Evolutionary conservation across 2,797 vertebrate genomes (phyloP), one percentile per base, ranked within the genome.

Genomic region (Allobates femoralis): DNA sequence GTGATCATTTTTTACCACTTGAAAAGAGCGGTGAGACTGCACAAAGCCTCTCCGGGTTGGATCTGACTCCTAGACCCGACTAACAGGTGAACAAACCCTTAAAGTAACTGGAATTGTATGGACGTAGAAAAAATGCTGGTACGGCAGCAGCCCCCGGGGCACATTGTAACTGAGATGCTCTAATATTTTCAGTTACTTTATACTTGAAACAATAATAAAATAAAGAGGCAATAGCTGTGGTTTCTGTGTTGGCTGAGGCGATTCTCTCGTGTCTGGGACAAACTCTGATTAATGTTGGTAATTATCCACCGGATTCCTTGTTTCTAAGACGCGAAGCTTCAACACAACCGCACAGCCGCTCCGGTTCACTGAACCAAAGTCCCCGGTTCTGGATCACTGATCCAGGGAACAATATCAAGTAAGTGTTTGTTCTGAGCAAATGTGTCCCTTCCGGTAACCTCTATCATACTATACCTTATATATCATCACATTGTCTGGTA

Each of bases 331-430:
- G 41, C 46, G 77, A 76, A 76, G 30, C 58, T 41, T 60, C 69
- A 58, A 34, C 67, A 69, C 67, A 21, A 73, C 75, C 53, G 64
- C 34, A 34, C 77, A 62, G 64, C 58, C 66, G n/a, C 67, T 41
- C 21, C 46, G 50, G 79, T 50, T 82, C 80, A 86, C 11, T 83
- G 74, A 87, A 78, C 60, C 81, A 62, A 7, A 50, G 64, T 23
- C 34, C 64, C 51, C n/a, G 46, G 26, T 37, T 19, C 23, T 30
- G 69, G 79, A 37, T 86, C 71, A 28, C 11, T 81, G 79, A 81
- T 5, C 69, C 23, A 6, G 50, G 71, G 58, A 69, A 55, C 56
- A 37, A 41, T 18, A 81, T 76, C 53, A 64, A 76, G 58, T 81
- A 37, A 74, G 81, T 53, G 26, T 86, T 81, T 86, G 37, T 28